phyloP scores from a whole-genome alignment of 2,797 vertebrate genomes.

The Sarcophilus harrisii region DNA sequence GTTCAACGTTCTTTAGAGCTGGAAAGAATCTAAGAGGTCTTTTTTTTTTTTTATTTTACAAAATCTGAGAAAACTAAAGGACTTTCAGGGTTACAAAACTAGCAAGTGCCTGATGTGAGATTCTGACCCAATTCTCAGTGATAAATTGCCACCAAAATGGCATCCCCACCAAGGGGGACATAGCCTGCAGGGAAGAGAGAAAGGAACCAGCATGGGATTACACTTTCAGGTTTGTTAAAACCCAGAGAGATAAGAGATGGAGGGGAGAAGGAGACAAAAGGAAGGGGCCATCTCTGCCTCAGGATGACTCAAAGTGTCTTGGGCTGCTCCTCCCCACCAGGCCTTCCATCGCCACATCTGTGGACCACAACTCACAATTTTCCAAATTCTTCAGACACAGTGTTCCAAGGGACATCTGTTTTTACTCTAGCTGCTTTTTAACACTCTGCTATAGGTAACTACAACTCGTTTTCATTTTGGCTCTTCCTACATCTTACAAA shows the following conservation, averaged over 20 bases:
- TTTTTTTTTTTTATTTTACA: background rate
- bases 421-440: conserved; percentile 68
- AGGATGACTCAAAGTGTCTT: background rate
- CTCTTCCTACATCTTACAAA: conserved; percentile 69
- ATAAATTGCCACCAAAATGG: background rate
- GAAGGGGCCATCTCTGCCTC: background rate
- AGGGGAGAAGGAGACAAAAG: background rate
- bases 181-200: background rate
- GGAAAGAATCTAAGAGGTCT: background rate
- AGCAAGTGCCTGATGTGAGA: background rate
- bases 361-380: conserved; percentile 60
- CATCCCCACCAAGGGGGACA: background rate
- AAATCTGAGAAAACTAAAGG: background rate
- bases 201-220: background rate
- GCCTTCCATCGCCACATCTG: conserved; percentile 15
- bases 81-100: background rate
- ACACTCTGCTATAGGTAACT: conserved; percentile 78
- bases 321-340: background rate
- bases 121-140: background rate
- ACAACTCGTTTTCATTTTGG: conserved; percentile 78
- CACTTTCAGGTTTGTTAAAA: background rate
- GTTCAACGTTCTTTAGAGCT: background rate
- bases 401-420: conserved; percentile 78
- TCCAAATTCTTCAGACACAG: conserved; percentile 73
- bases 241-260: background rate